A percentile compares a stretch with the other conserved stretches of the same genome.
Conservation (phyloP, 2,113 vertebrate species). For the Alethe castanea region DNA sequence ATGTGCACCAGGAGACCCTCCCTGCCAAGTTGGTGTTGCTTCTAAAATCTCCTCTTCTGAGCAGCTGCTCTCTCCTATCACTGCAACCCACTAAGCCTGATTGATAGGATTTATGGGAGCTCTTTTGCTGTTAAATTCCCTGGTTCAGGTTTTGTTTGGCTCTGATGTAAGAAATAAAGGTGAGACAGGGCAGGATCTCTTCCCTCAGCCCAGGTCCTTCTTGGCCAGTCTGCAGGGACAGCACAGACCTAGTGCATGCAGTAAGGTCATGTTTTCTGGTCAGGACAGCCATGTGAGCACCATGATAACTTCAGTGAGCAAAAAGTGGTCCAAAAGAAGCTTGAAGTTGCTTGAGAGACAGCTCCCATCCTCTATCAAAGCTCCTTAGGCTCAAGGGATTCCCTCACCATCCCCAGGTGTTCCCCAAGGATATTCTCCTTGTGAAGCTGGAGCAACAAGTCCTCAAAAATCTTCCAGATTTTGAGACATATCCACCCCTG, state of each 20-base stretch:
- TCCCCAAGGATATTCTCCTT: neutral
- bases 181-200: neutral
- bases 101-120: neutral
- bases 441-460: neutral
- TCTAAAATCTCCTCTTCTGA: neutral
- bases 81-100: neutral
- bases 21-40: neutral
- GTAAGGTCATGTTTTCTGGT: neutral
- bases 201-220: neutral
- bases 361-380: neutral
- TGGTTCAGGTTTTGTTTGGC: neutral
- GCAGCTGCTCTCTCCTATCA: neutral
- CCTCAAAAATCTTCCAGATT: neutral
- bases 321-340: neutral
- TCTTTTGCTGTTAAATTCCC: neutral
- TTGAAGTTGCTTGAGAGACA: neutral
- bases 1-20: neutral
- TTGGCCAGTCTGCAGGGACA: neutral
- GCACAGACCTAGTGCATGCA: neutral
- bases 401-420: neutral
- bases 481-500: neutral
- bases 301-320: neutral
- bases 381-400: neutral
- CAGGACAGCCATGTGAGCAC: accelerated
- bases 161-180: neutral